Percentiles rank a stretch among this genome's conserved stretches.
These are phyloP conservation scores for Adrianichthys oophorus DNA, from an alignment of 2,797 vertebrate genomes.

Conservation along the genomic window DNA sequence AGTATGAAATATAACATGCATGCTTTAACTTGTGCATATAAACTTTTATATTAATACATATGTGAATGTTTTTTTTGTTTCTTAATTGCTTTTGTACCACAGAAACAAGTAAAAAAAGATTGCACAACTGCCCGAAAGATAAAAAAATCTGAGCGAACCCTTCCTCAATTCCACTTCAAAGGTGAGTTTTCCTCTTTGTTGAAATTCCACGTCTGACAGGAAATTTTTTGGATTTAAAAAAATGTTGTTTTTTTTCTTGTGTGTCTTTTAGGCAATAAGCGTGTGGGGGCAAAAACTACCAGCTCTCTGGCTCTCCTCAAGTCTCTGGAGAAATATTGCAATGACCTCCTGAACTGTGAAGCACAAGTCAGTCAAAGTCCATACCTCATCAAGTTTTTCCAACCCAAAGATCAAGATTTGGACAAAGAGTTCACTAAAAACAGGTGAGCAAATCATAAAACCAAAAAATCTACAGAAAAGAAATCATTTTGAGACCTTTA, in stretches of 20 bases:
- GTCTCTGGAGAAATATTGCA: conserved; percentile 81
- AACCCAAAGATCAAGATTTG: conserved; percentile 82
- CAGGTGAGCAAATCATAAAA: conserved; percentile 73
- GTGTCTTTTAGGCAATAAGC: conserved; percentile 40
- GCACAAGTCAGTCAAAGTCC: conserved; percentile 65
- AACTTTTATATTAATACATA: too few relatives aligned
- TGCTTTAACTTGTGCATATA: neutral
- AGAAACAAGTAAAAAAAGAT: conserved; percentile 75
- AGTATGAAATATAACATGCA: conserved; percentile 31
- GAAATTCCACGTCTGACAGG: neutral
- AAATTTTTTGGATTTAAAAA: neutral
- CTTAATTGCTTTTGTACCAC: neutral
- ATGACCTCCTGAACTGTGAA: conserved; percentile 71
- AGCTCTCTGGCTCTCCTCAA: conserved; percentile 74
- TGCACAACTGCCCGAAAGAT: conserved; percentile 56
- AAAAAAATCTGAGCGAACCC: conserved; percentile 58
- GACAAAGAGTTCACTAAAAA: conserved; percentile 79
- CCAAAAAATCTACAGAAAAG: neutral
- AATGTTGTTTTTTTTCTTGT: neutral
- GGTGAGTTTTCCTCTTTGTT: conserved; percentile 37
- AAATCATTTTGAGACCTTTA: too few relatives aligned
- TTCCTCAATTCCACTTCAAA: conserved; percentile 76
- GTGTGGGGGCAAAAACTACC: conserved; percentile 31
- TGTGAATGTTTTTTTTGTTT: too few relatives aligned
- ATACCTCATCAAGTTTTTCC: conserved; percentile 80